Percentiles rank a stretch among this genome's conserved stretches.
Conservation (phyloP, 2,888 invertebrate genomes). For the Drosophila fulvimacula region DNA sequence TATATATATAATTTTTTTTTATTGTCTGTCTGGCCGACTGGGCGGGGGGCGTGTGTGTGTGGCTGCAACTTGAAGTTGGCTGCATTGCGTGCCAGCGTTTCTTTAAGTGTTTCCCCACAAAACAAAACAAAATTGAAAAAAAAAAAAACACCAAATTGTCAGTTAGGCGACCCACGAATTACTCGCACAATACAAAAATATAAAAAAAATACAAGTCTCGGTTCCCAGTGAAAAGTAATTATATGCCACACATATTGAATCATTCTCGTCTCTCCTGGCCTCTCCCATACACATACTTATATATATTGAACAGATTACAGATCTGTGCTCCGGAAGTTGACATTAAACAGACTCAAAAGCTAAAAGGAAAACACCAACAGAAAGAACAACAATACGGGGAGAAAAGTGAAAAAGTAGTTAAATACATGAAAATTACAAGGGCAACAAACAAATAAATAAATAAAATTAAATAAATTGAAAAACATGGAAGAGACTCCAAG, state of each 20-base stretch:
- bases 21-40: constrained; percentile 3
- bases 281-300: background rate
- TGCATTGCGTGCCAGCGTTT: constrained; percentile 60
- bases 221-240: constrained; percentile 57
- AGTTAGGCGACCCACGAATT: constrained; percentile 61
- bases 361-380: constrained; percentile 9
- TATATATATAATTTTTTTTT: background rate
- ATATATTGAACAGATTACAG: constrained; percentile 29
- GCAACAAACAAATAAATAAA: constrained; percentile 34
- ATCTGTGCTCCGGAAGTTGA: constrained; percentile 55
- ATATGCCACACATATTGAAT: constrained; percentile 51
- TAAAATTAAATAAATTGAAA: constrained; percentile 52
- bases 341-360: constrained; percentile 49
- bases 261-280: background rate
- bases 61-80: constrained; percentile 13
- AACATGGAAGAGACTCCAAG: constrained; percentile 17
- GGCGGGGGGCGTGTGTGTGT: background rate
- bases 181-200: constrained; percentile 35
- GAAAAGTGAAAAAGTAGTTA: constrained; percentile 17
- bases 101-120: constrained; percentile 33
- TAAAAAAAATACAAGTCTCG: constrained; percentile 22
- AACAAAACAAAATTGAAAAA: constrained; percentile 5
- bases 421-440: constrained; percentile 25
- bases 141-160: constrained; percentile 39
- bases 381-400: constrained; percentile 23